phyloP scores from a whole-genome alignment of 2,888 invertebrate species.

The Tachina fera region DNA sequence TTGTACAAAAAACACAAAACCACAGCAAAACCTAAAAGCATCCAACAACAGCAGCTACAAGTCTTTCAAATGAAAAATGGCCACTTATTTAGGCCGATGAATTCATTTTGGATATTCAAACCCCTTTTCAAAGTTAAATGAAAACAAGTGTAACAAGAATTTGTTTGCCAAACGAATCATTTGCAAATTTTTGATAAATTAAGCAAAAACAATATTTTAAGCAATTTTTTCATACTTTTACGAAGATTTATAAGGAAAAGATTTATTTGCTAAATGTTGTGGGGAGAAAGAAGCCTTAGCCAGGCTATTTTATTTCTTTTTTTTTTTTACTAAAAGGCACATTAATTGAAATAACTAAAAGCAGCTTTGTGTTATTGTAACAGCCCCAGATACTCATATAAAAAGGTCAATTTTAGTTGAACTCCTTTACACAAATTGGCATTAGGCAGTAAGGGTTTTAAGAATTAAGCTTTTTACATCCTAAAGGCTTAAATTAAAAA shows the following conservation, averaged over 20 bases:
- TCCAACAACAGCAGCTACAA: slow-evolving; percentile 32
- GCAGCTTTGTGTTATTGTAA: background rate
- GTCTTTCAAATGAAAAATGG: slow-evolving; percentile 76
- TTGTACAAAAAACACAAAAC: slow-evolving; percentile 48
- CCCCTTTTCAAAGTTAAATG: slow-evolving; percentile 40
- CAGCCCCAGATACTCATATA: background rate
- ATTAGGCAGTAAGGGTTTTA: background rate
- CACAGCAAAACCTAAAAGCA: slow-evolving; percentile 46
- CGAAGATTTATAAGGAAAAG: slow-evolving; percentile 8
- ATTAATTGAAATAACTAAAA: slow-evolving; percentile 63
- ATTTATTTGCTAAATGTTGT: slow-evolving; percentile 1
- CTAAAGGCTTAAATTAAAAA: background rate
- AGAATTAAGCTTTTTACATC: background rate
- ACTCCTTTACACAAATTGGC: background rate
- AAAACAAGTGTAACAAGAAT: slow-evolving; percentile 19
- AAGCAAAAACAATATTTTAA: slow-evolving; percentile 53
- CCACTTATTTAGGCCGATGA: slow-evolving; percentile 75
- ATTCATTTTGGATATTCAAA: slow-evolving; percentile 75
- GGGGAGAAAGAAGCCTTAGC: background rate
- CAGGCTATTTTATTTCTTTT: background rate
- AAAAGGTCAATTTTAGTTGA: slow-evolving; percentile 56
- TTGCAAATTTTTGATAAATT: slow-evolving; percentile 64
- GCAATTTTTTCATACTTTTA: slow-evolving; percentile 14
- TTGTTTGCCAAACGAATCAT: slow-evolving; percentile 25
- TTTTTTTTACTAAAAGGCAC: slow-evolving; percentile 28